A percentile compares a stretch with the other conserved stretches of the same genome.
phyloP scores from a whole-genome alignment of 2,113 vertebrate species.

The Acrocephalus arundinaceus region DNA sequence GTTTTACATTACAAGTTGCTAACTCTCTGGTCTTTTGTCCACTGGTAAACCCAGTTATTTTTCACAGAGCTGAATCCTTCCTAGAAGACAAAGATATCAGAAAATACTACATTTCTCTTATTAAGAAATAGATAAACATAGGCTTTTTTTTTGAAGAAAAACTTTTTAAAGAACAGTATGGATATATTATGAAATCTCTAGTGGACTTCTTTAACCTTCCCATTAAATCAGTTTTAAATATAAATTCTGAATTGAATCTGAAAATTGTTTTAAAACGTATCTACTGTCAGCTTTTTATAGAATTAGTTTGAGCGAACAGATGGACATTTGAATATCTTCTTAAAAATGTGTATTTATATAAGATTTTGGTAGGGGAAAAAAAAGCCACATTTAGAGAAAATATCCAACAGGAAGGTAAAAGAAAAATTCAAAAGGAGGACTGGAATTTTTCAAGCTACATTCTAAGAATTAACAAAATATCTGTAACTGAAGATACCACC shows the following conservation, averaged over 20 bases:
- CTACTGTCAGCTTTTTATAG: background rate
- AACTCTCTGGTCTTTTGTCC: background rate
- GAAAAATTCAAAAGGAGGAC: background rate
- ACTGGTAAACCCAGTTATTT: background rate
- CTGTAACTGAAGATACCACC: background rate
- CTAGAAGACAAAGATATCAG: background rate
- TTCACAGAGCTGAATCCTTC: background rate
- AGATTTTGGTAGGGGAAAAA: background rate
- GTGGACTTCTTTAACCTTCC: background rate
- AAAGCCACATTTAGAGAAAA: background rate
- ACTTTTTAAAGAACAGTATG: background rate
- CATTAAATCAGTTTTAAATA: slow-evolving; percentile 3
- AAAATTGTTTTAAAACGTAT: background rate
- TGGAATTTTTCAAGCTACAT: background rate
- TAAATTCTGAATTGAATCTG: background rate
- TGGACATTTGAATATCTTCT: slow-evolving; percentile 27
- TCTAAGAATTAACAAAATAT: background rate
- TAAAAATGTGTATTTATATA: background rate
- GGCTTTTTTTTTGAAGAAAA: background rate
- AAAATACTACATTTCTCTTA: background rate
- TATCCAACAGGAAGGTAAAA: background rate
- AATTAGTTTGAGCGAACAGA: slow-evolving; percentile 22
- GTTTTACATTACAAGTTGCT: background rate
- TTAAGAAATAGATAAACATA: background rate
- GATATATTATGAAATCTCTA: background rate